A percentile compares a stretch with the other conserved stretches of the same genome.
phyloP scores from a whole-genome alignment of 1,140 invertebrate species.

The Pogonomyrmex barbatus region DNA sequence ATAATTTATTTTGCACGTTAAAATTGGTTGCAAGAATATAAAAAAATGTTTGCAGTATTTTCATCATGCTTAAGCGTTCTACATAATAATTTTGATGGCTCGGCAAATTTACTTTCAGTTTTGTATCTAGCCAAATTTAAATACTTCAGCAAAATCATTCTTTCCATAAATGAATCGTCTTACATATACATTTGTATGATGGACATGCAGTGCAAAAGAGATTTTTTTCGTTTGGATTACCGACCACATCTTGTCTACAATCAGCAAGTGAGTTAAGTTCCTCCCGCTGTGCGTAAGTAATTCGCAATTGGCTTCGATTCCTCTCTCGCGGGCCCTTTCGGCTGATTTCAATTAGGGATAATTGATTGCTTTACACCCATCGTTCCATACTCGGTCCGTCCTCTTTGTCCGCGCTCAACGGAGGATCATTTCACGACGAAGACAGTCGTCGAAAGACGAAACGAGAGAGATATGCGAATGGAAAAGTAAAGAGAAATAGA shows the following conservation, averaged over 20 bases:
- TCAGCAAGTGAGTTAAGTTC: slow-evolving; percentile 23
- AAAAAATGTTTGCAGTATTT: too few species aligned
- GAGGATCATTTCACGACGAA: slow-evolving; percentile 42
- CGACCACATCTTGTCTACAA: slow-evolving; percentile 11
- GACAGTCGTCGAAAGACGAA: slow-evolving; percentile 2
- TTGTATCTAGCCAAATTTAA: too few species aligned
- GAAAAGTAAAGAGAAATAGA: not conserved
- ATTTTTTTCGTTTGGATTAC: not conserved
- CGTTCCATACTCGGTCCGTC: slow-evolving; percentile 33
- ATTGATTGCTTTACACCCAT: slow-evolving; percentile 68
- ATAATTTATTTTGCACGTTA: too few species aligned
- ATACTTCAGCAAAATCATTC: too few species aligned
- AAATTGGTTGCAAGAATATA: too few species aligned
- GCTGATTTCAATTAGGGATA: slow-evolving; percentile 66
- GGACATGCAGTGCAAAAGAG: not conserved
- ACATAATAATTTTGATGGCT: too few species aligned
- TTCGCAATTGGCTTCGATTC: slow-evolving; percentile 58
- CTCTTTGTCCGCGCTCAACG: slow-evolving; percentile 45
- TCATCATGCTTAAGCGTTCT: too few species aligned
- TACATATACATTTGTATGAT: not conserved
- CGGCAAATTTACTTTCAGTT: too few species aligned
- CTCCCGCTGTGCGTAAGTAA: slow-evolving; percentile 30
- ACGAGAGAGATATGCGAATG: not conserved
- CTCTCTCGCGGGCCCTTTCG: slow-evolving; percentile 39
- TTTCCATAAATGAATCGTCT: too few species aligned